Percentiles rank a stretch among this genome's conserved stretches.
Evolutionary conservation across 2,797 vertebrate genomes (phyloP).

Genomic region (Alectoris magna): DNA sequence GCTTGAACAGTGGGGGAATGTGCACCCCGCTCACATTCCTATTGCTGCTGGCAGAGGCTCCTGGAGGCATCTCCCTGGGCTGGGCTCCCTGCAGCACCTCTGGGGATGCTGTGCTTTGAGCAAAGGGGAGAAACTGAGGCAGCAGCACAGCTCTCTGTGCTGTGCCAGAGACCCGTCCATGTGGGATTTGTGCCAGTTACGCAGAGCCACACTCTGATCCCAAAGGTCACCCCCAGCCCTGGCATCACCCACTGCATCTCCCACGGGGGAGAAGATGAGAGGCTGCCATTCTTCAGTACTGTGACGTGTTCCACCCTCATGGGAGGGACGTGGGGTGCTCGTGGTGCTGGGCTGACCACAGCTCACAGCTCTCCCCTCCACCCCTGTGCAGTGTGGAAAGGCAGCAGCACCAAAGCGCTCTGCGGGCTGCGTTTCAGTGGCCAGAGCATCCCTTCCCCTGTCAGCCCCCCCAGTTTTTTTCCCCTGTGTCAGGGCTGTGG

Average conservation of each 20-base stretch:
- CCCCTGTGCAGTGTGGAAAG: neutral
- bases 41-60: neutral
- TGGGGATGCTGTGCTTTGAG: neutral
- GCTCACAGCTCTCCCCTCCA: fast-evolving
- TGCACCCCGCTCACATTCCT: fast-evolving
- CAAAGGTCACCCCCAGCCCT: neutral
- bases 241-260: neutral
- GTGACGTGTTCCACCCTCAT: neutral
- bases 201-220: neutral
- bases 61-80: neutral
- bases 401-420: neutral
- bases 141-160: fast-evolving
- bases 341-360: neutral
- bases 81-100: neutral
- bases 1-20: neutral
- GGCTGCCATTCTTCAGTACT: neutral
- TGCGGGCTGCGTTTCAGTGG: neutral
- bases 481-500: fast-evolving
- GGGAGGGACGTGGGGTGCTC: neutral
- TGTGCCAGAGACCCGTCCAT: fast-evolving
- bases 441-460: neutral
- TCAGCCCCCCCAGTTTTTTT: fast-evolving
- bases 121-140: neutral
- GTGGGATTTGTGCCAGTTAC: neutral
- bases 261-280: neutral